Conservation (phyloP, 1,140 invertebrate species). For the Diuraphis noxia region DNA sequence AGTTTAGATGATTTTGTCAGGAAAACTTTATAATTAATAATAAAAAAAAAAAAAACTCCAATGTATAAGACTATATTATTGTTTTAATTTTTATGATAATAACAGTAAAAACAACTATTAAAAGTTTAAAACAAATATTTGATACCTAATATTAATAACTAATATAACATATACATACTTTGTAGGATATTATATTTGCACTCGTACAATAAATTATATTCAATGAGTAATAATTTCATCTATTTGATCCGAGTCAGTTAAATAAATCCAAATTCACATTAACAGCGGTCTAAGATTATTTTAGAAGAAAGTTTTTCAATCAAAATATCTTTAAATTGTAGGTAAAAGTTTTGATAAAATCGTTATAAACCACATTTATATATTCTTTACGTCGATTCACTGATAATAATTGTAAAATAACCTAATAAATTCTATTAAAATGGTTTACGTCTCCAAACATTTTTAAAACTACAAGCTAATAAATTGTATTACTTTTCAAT, state of each 20-base stretch:
- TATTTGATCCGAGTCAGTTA: not conserved
- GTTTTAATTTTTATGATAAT: not conserved
- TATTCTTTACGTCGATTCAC: not conserved
- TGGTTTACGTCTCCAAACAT: not conserved
- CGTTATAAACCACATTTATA: not conserved
- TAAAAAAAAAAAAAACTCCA: too few species aligned
- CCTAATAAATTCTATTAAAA: not conserved
- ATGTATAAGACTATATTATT: not conserved
- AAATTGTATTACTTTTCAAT: not conserved
- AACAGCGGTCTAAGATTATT: not conserved
- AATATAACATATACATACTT: not conserved
- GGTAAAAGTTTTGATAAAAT: not conserved
- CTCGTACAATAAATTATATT: not conserved
- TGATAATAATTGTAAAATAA: not conserved
- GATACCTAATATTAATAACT: not conserved
- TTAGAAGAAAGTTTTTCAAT: conserved; percentile 1
- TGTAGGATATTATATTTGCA: not conserved
- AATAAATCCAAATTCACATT: not conserved
- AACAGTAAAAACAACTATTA: not conserved
- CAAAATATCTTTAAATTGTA: not conserved
- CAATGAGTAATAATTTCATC: not conserved
- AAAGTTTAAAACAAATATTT: not conserved
- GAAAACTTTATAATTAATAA: too few species aligned
- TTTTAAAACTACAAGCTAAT: not conserved
- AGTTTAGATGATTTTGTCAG: too few species aligned